Conservation (phyloP, 1,140 invertebrate species). For the Drosophila lini region DNA sequence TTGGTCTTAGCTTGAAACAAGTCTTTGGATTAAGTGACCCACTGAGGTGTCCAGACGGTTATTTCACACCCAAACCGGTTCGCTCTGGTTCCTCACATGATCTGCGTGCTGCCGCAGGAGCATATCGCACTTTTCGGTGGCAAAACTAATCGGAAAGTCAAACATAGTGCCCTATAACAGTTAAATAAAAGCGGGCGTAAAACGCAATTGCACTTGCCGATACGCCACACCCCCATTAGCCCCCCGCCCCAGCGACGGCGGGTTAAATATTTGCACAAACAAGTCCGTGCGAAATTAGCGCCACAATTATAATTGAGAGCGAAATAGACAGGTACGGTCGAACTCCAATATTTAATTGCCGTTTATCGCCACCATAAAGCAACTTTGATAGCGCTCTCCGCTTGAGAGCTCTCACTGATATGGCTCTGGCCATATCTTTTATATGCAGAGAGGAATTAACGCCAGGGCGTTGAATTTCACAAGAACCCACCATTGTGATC, state of each 20-base stretch:
- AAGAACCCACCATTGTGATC: constrained; percentile 39
- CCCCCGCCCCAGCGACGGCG: background rate
- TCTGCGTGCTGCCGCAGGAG: constrained; percentile 6
- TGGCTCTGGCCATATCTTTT: constrained; percentile 2
- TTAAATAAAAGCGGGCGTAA: constrained; percentile 43
- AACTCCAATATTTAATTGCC: constrained; percentile 59
- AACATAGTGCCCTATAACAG: constrained; percentile 44
- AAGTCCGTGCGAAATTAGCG: constrained; percentile 64
- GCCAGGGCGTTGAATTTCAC: constrained; percentile 68
- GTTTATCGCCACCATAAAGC: constrained; percentile 43
- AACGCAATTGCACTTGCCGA: constrained; percentile 75
- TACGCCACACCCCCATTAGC: constrained; percentile 10
- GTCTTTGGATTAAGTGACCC: constrained; percentile 8
- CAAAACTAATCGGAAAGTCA: constrained; percentile 43
- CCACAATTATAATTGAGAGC: constrained; percentile 59
- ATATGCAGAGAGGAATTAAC: constrained; percentile 43
- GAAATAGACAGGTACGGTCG: constrained; percentile 51
- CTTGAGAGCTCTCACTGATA: background rate
- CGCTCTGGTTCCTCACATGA: constrained; percentile 37
- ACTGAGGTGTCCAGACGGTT: constrained; percentile 3
- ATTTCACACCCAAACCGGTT: constrained; percentile 22
- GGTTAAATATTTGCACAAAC: constrained; percentile 61
- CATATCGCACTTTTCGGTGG: constrained; percentile 22
- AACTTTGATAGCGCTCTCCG: constrained; percentile 36
- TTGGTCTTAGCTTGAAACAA: background rate